Evolutionary conservation across 2,113 vertebrate species (phyloP).

Genomic region (Protomyctophum bolini): DNA sequence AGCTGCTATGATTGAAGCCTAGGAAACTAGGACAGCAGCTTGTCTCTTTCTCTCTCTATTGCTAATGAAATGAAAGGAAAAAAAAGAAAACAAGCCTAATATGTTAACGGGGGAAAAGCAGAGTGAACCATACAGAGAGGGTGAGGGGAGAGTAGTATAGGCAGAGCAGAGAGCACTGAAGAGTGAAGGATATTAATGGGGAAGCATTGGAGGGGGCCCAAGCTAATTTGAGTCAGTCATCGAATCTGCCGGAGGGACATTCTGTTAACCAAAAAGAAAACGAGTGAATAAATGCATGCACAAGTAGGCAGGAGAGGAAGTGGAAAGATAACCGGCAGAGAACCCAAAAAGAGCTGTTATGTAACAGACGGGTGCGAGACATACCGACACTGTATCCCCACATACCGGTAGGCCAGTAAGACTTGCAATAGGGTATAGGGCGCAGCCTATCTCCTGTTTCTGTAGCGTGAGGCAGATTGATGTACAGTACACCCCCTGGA

Average conservation of each 20-base stretch:
- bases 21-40: background rate
- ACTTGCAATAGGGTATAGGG: no score
- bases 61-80: background rate
- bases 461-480: no score
- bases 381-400: background rate
- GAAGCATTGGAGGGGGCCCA: background rate
- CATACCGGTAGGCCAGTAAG: no score
- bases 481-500: no score
- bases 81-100: no score
- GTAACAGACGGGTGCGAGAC: constrained; percentile 44
- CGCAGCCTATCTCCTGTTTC: no score
- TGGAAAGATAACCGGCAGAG: constrained; percentile 7
- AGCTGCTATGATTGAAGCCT: no score
- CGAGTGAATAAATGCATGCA: constrained; percentile 27
- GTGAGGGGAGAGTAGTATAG: background rate
- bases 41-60: background rate
- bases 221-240: constrained; percentile 16
- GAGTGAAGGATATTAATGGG: background rate
- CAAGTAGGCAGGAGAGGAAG: constrained; percentile 4
- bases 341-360: constrained; percentile 29
- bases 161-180: background rate
- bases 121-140: background rate
- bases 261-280: constrained; percentile 41
- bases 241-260: constrained; percentile 35
- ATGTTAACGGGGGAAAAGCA: no score